Conservation (phyloP, 2,888 invertebrate genomes). For the Cosmia trapezina region DNA sequence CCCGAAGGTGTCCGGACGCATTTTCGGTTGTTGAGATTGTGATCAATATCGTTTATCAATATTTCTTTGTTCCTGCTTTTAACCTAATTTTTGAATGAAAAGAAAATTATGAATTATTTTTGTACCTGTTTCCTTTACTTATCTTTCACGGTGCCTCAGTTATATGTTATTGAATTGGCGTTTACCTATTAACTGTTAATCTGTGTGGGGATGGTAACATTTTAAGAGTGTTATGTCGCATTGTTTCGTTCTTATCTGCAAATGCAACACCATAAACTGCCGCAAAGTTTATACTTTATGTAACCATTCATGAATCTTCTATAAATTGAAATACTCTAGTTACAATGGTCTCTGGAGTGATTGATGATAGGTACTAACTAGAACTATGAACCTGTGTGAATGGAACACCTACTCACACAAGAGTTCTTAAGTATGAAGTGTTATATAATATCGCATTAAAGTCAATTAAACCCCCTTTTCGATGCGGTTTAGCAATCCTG, state of each 20-base stretch:
- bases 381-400: slow-evolving; percentile 58
- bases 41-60: slow-evolving; percentile 45
- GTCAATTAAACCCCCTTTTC: slow-evolving; percentile 53
- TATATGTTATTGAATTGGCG: neutral
- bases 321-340: slow-evolving; percentile 50
- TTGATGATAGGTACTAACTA: slow-evolving; percentile 50
- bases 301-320: slow-evolving; percentile 33
- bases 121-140: neutral
- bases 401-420: slow-evolving; percentile 20
- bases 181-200: neutral
- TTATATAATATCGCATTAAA: slow-evolving; percentile 56
- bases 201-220: neutral
- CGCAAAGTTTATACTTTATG: slow-evolving; percentile 39
- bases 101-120: neutral
- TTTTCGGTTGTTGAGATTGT: slow-evolving; percentile 43
- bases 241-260: slow-evolving; percentile 9
- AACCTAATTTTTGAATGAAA: slow-evolving; percentile 8
- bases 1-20: slow-evolving; percentile 37
- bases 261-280: slow-evolving; percentile 27
- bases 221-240: slow-evolving; percentile 8
- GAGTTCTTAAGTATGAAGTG: slow-evolving; percentile 15
- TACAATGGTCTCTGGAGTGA: slow-evolving; percentile 52
- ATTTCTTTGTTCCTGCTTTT: slow-evolving; percentile 40
- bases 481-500: slow-evolving; percentile 59
- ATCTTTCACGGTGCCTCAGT: neutral